A percentile compares a stretch with the other conserved stretches of the same genome.
Evolutionary conservation across 1,140 invertebrate species (phyloP).

Genomic region (Mya arenaria): DNA sequence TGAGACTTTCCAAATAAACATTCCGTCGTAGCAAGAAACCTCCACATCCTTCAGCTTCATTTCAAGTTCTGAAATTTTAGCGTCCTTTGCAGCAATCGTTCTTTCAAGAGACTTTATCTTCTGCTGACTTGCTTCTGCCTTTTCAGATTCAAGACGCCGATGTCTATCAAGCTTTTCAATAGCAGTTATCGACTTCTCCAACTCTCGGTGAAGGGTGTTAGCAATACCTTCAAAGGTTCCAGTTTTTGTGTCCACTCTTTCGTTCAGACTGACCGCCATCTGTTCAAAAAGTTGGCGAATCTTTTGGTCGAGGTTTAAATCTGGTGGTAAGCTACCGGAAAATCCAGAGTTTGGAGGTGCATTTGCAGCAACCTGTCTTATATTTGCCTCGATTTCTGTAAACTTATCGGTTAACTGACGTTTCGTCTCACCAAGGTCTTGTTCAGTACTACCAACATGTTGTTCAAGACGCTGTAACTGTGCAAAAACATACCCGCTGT

Average conservation of each 20-base stretch:
- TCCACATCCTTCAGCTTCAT: constrained; percentile 68
- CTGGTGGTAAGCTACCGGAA: no score
- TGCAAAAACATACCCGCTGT: no score
- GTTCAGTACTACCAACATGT: no score
- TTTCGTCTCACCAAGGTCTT: no score
- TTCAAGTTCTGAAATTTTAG: constrained; percentile 66
- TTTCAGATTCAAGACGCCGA: constrained; percentile 27
- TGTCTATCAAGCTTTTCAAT: constrained; percentile 61
- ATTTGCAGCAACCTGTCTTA: no score
- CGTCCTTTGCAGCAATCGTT: constrained; percentile 68
- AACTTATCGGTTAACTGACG: no score
- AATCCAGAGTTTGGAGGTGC: no score
- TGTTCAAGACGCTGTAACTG: no score
- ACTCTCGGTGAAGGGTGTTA: constrained; percentile 65
- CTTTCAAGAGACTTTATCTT: constrained; percentile 68
- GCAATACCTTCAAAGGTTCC: constrained; percentile 68
- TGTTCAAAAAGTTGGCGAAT: constrained; percentile 2
- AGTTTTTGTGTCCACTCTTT: constrained; percentile 52
- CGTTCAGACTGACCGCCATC: constrained; percentile 3
- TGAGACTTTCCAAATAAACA: constrained; percentile 75
- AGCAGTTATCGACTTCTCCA: constrained; percentile 62
- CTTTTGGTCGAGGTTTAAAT: constrained; percentile 14
- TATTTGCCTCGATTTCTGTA: no score
- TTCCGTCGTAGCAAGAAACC: constrained; percentile 73
- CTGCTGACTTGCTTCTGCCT: constrained; percentile 55